Evolutionary conservation across 2,888 invertebrate genomes (phyloP).

Genomic region (Chrysodeixis includens): DNA sequence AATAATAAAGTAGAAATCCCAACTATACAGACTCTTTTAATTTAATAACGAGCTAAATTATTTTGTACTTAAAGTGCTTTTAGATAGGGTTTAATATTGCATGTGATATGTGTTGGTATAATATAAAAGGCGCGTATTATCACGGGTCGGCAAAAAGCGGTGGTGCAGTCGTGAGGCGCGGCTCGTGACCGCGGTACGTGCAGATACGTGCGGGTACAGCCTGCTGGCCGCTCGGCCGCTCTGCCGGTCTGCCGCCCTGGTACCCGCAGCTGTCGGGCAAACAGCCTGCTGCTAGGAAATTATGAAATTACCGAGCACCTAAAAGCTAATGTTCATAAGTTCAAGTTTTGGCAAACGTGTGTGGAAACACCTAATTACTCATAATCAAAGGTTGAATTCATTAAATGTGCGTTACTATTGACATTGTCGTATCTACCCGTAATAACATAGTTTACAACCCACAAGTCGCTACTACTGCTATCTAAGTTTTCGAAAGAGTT

Average conservation of each 20-base stretch:
- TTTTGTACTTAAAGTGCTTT: background rate
- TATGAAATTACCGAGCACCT: too few relatives aligned
- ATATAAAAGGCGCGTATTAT: slow-evolving; percentile 31
- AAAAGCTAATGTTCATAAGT: too few relatives aligned
- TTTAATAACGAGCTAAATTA: background rate
- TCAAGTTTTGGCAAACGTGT: too few relatives aligned
- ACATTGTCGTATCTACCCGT: background rate
- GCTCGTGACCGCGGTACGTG: slow-evolving; percentile 43
- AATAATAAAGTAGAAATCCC: background rate
- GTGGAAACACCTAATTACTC: too few relatives aligned
- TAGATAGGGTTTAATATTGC: background rate
- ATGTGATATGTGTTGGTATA: background rate
- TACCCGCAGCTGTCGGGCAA: background rate
- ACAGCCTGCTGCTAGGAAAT: too few relatives aligned
- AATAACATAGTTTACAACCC: background rate
- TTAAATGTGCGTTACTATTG: background rate
- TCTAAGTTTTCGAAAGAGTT: background rate
- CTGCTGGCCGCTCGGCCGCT: background rate
- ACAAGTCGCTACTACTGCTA: background rate
- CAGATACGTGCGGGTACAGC: too few relatives aligned
- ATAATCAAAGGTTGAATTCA: too few relatives aligned
- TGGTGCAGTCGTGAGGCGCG: slow-evolving; percentile 44
- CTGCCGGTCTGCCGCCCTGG: background rate
- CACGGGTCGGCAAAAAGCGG: slow-evolving; percentile 40
- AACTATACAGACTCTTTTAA: background rate